Conservation (phyloP, 2,797 vertebrate genomes). For the Girardinus metallicus region DNA sequence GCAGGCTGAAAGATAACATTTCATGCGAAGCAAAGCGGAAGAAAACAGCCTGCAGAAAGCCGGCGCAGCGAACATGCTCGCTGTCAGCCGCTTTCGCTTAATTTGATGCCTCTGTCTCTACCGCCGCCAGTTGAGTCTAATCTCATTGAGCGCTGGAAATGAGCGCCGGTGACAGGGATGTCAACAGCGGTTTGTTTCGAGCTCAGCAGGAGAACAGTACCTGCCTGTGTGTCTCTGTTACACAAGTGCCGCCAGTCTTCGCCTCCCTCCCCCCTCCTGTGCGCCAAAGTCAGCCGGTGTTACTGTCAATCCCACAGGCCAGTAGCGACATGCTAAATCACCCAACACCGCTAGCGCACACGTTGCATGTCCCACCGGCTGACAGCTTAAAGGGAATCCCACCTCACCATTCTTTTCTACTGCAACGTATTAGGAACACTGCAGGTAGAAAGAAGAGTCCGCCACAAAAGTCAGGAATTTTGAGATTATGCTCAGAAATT, state of each 20-base stretch:
- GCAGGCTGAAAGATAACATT: constrained; percentile 72
- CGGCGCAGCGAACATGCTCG: constrained; percentile 71
- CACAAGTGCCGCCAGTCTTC: constrained; percentile 67
- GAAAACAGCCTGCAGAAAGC: constrained; percentile 77
- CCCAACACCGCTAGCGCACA: constrained; percentile 34
- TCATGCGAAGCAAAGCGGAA: constrained; percentile 70
- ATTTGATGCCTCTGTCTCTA: constrained; percentile 79
- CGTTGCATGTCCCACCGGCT: constrained; percentile 43
- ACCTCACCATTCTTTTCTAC: constrained; percentile 22
- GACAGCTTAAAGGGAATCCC: constrained; percentile 66
- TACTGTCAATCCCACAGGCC: constrained; percentile 76
- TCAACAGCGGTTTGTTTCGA: constrained; percentile 83
- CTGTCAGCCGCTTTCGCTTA: constrained; percentile 77
- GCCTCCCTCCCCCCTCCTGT: constrained; percentile 58
- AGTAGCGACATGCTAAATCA: constrained; percentile 71
- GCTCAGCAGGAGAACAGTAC: constrained; percentile 79
- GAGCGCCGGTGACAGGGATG: constrained; percentile 82
- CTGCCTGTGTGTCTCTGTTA: constrained; percentile 81
- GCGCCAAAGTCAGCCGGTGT: constrained; percentile 69
- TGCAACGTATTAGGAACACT: too few species aligned
- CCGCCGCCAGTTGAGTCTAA: constrained; percentile 75
- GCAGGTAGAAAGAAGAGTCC: too few species aligned
- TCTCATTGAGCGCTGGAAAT: constrained; percentile 76
- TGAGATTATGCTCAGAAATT: too few species aligned
- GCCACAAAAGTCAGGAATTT: too few species aligned